phyloP scores from a whole-genome alignment of 2,888 invertebrate genomes.

The Trissonchulus latispiculum region DNA sequence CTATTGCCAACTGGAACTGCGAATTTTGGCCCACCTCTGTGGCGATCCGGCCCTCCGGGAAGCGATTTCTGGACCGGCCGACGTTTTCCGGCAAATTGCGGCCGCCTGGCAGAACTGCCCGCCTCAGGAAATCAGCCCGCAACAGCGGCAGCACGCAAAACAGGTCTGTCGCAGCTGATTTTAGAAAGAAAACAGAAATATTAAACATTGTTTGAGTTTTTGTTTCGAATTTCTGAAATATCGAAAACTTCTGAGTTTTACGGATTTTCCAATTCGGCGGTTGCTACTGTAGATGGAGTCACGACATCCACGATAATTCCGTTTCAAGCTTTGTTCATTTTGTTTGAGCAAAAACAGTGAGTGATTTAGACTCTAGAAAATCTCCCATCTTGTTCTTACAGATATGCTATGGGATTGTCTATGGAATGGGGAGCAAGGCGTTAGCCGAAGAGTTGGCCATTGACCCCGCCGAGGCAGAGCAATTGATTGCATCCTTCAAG shows the following conservation, averaged over 20 bases:
- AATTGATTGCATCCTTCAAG: constrained; percentile 57
- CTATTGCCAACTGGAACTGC: constrained; percentile 88
- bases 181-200: no score
- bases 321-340: no score
- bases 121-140: constrained; percentile 60
- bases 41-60: constrained; percentile 60
- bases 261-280: no score
- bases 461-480: constrained; percentile 63
- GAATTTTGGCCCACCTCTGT: constrained; percentile 81
- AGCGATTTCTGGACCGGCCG: constrained; percentile 52
- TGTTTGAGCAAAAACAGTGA: no score
- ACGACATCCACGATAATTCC: no score
- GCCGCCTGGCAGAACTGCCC: constrained; percentile 66
- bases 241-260: no score
- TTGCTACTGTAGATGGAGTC: no score
- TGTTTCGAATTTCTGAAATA: no score
- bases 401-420: constrained; percentile 89
- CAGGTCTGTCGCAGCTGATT: constrained; percentile 51
- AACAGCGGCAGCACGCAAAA: constrained; percentile 66
- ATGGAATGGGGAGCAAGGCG: constrained; percentile 81
- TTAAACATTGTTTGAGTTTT: no score
- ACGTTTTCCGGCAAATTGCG: constrained; percentile 75
- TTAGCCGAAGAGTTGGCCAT: constrained; percentile 68
- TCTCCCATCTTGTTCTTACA: no score
- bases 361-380: no score